Evolutionary conservation across 2,888 invertebrate genomes (phyloP), one percentile per base, ranked within the genome.

Genomic region (Corythucha ciliata): DNA sequence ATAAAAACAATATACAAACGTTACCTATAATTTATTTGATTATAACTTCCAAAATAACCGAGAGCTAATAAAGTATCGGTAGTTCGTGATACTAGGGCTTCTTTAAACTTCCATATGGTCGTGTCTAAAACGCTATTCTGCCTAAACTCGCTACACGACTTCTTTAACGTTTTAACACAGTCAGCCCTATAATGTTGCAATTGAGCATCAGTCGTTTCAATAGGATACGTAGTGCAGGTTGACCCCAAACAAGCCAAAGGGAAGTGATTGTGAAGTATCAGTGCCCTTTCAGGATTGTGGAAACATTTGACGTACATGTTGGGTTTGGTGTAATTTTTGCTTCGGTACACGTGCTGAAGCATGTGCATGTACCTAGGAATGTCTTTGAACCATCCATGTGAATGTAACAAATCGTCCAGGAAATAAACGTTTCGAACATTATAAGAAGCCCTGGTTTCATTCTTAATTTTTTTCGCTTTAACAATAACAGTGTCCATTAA

Each of bases 241-340:
- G 79, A 76, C 39, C 88, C 86, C 32, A 91, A 70, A 65, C 91
- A 92, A 53, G 87, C 85, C 60, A 92, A 70, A 29, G 92, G 91
- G 67, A 90, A 91, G 69, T 92, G 92, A 70, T 92, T 92, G 74
- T 92, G 92, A 57, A 92, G 74, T 27, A 88, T 84, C 42, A 91
- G 75, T 46, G 90, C 90, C 62, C 85, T 80, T 63, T 86, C 86
- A 26, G 91, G 87, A 71, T 90, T 86, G 70, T 91, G 91, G 74
- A 92, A 92, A 69, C 91, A 90, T 70, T 92, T 92, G 58, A 91
- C 84, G 70, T 90, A 91, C 69, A 87, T 87, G 62, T 90, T 88
- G 5, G 90, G 90, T 69, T 89, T 89, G 6, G 91, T 91, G 71
- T 87, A 91, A 71, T 91, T 91, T 66, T 81, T 81, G 59, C 89